Conservation (phyloP, 2,797 vertebrate species). For the Cryptoprocta ferox region DNA sequence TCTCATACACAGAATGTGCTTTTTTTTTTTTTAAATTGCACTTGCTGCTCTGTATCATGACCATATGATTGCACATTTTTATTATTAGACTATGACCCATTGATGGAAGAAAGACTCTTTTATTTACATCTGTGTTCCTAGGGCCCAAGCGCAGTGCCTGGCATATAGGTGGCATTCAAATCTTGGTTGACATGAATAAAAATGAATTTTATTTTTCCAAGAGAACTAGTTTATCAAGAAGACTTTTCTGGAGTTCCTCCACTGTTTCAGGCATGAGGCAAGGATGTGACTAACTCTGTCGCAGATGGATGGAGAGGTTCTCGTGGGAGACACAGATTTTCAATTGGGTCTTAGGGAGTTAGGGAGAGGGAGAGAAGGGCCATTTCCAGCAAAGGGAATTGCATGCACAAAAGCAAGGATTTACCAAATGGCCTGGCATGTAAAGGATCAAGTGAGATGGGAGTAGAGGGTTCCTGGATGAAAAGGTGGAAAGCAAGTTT, state of each 20-base stretch:
- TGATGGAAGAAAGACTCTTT: background rate
- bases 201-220: slow-evolving; percentile 14
- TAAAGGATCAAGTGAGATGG: background rate
- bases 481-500: background rate
- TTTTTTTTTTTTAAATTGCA: background rate
- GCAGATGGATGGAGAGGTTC: background rate
- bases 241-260: background rate
- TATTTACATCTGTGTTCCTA: background rate
- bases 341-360: background rate
- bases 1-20: background rate
- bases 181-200: background rate
- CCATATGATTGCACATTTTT: background rate
- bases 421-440: background rate
- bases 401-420: background rate
- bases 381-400: background rate
- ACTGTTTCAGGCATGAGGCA: background rate
- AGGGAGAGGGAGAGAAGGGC: background rate
- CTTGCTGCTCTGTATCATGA: background rate
- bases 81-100: background rate
- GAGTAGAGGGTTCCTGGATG: background rate
- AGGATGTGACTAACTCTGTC: background rate
- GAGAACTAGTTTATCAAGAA: background rate
- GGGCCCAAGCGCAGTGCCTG: background rate
- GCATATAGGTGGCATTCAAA: background rate
- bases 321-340: background rate